Conservation (phyloP, 2,113 vertebrate genomes). For the Pachyramphus minor region DNA sequence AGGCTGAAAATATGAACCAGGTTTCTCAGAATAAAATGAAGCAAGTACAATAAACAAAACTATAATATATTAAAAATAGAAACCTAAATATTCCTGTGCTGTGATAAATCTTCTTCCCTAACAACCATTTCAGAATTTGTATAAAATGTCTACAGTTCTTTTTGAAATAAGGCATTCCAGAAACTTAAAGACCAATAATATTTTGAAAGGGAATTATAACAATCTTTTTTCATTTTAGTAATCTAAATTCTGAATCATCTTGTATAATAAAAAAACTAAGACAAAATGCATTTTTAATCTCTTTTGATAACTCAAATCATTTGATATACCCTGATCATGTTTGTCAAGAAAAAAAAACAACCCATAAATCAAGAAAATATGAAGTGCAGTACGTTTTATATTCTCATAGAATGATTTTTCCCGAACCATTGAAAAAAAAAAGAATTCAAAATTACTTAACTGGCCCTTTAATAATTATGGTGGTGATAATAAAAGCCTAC, state of each 20-base stretch:
- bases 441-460: neutral
- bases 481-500: neutral
- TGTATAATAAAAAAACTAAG: neutral
- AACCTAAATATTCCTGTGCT: neutral
- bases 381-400: neutral
- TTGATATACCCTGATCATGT: neutral
- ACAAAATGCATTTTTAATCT: neutral
- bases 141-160: neutral
- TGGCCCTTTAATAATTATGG: neutral
- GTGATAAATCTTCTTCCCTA: neutral
- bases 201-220: neutral
- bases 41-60: neutral
- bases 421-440: neutral
- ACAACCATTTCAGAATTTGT: neutral
- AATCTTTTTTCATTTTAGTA: neutral
- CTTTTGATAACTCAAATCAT: neutral
- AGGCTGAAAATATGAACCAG: neutral
- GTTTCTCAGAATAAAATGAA: neutral
- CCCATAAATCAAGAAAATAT: neutral
- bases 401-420: neutral
- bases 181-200: neutral
- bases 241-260: neutral
- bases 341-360: neutral
- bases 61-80: neutral
- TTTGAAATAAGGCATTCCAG: neutral